Evolutionary conservation across 2,888 invertebrate species (phyloP), one percentile per base, ranked within the genome.

Genomic region (Athrips mouffetella): DNA sequence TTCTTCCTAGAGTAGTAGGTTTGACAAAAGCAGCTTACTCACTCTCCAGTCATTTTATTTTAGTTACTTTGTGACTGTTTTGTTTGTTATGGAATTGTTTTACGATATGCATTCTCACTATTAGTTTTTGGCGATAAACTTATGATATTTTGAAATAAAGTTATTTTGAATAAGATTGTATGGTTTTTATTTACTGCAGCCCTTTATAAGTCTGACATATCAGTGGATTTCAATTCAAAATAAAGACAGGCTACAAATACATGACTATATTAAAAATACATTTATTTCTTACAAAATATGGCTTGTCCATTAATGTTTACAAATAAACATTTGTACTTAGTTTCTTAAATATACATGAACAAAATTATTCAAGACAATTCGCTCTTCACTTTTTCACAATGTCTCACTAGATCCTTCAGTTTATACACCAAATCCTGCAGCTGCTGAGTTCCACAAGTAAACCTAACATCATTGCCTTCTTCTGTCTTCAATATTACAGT

Each of bases 381-480:
- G 53, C 51, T 75, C 68, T 80, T 86, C 27, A 91, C 70, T 63
- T 84, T 90, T 58, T 91, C 91, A 63, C 91, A 90, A 65, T 92
- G 92, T 57, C 91, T 76, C 44, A 90, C 85, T 42, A 91, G 86
- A 66, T 92, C 92, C 68, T 92, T 92, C 16, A 93, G 72, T 74
- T 92, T 92, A 61, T 91, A 91, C 50, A 92, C 90, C 48, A 93
- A 79, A 74, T 92, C 92, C 63, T 92, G 92, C 40, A 93, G 65
- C 62, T 92, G 91, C 55, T 91, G 91, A 29, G 87, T 88, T 33
- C 90, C 91, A 66, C 92, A 92, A 2, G 89, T 90, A 59, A 92
- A 92, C 54, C 81, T 81, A 11, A 92, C 66, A 60, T 89, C 81
- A 27, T 89, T 82, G 3, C 82, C 82, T 1, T 53, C 55, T 33